Base-by-base conservation (phyloP, 2,113 vertebrate genomes). In the Peromyscus californicus region DNA sequence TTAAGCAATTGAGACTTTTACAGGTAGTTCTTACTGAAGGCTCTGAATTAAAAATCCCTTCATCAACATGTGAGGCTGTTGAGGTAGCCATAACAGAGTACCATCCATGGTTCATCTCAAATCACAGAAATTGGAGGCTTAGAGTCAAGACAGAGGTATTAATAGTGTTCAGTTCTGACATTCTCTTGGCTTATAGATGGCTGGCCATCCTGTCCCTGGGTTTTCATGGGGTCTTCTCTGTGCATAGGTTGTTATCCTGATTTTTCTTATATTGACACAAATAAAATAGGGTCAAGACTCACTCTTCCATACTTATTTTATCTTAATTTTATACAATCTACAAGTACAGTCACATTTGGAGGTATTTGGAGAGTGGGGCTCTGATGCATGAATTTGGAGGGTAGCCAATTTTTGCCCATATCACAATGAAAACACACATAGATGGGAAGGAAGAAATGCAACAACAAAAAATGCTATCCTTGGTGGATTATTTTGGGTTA, bases 401-500 rank as follows among this genome's bases (percentile, higher is more conserved):
- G 19, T 13, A 33, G 7, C 31, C 31, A 80, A 69, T 17, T 5
- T 10, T 91, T 86, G n/a, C 11, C 31, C 1, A 0, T 16, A 54
- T 36, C 45, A 69, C 59, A 19, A 10, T 65, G 31, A 36, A 33
- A 65, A 76, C 9, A 31, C 22, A 85, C 59, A 85, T 59, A 45
- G 24, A 42, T 65, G 29, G 11, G 24, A 39, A 61, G 31, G 36
- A 51, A 91, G 63, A 78, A 65, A 51, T 0, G 24, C n/a, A 85
- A 17, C n/a, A 33, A 85, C 42, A 57, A 57, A 19, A 31, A 75
- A 0, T 0, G 5, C 1, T 19, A 19, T n/a, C 39, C 57, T 85
- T 65, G 22, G 0, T 45, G 42, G 21, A 19, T 57, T 1, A 42
- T 29, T 63, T 1, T 2, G 26, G 51, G 51, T 48, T 0, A 1